phyloP scores from a whole-genome alignment of 2,888 invertebrate genomes.

The Eupelmus urozonus region DNA sequence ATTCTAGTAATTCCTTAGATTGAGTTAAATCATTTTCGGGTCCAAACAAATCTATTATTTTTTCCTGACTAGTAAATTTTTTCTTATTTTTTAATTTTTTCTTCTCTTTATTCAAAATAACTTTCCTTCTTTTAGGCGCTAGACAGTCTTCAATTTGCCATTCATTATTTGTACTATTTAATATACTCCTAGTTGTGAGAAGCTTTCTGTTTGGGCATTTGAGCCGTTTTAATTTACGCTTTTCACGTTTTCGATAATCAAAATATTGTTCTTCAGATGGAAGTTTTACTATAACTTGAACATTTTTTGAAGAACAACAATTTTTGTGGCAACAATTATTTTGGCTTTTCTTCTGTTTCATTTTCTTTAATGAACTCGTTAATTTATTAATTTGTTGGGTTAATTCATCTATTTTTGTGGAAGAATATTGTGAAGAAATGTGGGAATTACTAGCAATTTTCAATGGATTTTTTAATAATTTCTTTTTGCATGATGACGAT shows the following conservation, averaged over 20 bases:
- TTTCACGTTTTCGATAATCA: slow-evolving; percentile 35
- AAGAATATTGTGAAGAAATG: slow-evolving; percentile 31
- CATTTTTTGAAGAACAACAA: slow-evolving; percentile 48
- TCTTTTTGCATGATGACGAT: background rate
- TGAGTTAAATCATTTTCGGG: background rate
- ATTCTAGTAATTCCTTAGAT: background rate
- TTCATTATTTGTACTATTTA: slow-evolving; percentile 10
- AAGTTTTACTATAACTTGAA: slow-evolving; percentile 49
- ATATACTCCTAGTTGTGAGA: too few species aligned
- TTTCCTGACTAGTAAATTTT: background rate
- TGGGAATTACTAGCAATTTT: slow-evolving; percentile 17
- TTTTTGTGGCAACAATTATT: slow-evolving; percentile 18
- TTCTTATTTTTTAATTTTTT: slow-evolving; percentile 16
- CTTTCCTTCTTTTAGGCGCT: slow-evolving; percentile 12
- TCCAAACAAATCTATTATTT: background rate
- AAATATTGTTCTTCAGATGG: slow-evolving; percentile 26
- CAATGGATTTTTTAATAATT: background rate
- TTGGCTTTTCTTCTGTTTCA: background rate
- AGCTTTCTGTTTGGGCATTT: slow-evolving; percentile 23
- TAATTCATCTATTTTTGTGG: slow-evolving; percentile 45
- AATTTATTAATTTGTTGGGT: slow-evolving; percentile 44
- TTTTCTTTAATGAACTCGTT: slow-evolving; percentile 40
- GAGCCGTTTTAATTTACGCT: slow-evolving; percentile 21
- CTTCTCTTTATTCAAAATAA: background rate
- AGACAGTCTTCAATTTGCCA: slow-evolving; percentile 48